Conservation (phyloP, 2,888 invertebrate genomes). For the Perizoma affinitatum region DNA sequence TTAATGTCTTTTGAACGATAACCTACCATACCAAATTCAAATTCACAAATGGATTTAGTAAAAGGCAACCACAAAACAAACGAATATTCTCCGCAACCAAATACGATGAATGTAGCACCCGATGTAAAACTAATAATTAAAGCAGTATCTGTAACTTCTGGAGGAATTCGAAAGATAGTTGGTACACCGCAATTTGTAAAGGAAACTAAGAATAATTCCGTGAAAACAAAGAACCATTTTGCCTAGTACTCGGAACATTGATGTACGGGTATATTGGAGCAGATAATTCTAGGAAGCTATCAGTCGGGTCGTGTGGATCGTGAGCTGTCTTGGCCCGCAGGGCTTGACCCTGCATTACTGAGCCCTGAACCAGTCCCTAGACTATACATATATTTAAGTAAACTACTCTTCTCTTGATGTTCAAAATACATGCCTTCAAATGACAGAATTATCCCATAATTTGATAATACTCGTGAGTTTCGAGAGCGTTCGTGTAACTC, state of each 20-base stretch:
- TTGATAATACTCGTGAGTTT: not conserved
- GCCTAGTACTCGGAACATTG: constrained; percentile 11
- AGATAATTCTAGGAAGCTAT: constrained; percentile 58
- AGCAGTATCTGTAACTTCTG: not conserved
- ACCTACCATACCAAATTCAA: no score
- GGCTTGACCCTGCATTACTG: constrained; percentile 50
- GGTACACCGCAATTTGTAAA: constrained; percentile 2
- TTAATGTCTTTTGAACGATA: no score
- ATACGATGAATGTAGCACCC: no score
- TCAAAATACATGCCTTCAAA: constrained; percentile 16
- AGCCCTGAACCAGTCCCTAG: constrained; percentile 19
- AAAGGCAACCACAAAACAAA: no score
- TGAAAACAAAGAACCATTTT: constrained; percentile 23
- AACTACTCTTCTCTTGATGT: constrained; percentile 19
- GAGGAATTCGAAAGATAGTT: not conserved
- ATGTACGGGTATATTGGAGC: constrained; percentile 22
- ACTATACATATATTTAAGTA: constrained; percentile 26
- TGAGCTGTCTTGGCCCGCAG: constrained; percentile 51
- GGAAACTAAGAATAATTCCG: constrained; percentile 11
- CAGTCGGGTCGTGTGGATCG: constrained; percentile 57
- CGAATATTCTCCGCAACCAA: no score
- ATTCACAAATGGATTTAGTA: no score
- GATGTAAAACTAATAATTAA: no score
- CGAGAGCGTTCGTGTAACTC: no score
- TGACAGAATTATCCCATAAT: not conserved